Base-by-base conservation (phyloP, 1,140 invertebrate species). In the Ganaspis sp. region DNA sequence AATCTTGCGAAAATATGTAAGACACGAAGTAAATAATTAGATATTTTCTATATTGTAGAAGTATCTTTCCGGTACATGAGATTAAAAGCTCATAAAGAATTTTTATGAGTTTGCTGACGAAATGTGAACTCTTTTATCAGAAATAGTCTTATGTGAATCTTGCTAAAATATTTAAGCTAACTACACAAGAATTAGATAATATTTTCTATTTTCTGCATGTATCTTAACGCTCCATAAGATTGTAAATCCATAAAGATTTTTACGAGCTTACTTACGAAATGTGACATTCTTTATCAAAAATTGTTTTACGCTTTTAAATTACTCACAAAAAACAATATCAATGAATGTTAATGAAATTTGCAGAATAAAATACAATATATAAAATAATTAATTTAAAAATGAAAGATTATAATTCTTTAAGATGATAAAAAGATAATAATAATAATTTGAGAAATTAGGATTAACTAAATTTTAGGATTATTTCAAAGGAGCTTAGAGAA, bases 71-170 rank as follows among this genome's bases (percentile, higher is more conserved):
- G 58, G 23, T 34, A 26, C 23, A 29, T 29, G 6, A 29, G 58
- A 64, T 64, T 64, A 64, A 9, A 64, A 34, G 58, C 12, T n/a
- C 58, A 64, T 64, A 64, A 64, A 64, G 58, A 9, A 64, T 26
- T 64, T 29, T 29, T 64, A 64, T 29, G 23, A 64, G 58, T 8
- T 8, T 34, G 23, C 58, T 64, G 23, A 64, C n/a, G 23, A 64
- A 34, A 64, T 64, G n/a, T 34, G 4, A 64, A 29, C 15, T 11
- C 5, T 26, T 29, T 64, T 64, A 29, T 29, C 58, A n/a, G 4
- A 64, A 64, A 64, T 5, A 6, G 12, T 26, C 23, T n/a, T 29
- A 26, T 11, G 29, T 11, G 45, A 49, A 8, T 49, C n/a, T 17
- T 17, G 15, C n/a, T 17, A 49, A 49, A 49, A 49, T 49, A 49